A percentile compares a stretch with the other conserved stretches of the same genome.
Evolutionary conservation across 2,888 invertebrate genomes (phyloP).

Genomic region (Agrochola lota): DNA sequence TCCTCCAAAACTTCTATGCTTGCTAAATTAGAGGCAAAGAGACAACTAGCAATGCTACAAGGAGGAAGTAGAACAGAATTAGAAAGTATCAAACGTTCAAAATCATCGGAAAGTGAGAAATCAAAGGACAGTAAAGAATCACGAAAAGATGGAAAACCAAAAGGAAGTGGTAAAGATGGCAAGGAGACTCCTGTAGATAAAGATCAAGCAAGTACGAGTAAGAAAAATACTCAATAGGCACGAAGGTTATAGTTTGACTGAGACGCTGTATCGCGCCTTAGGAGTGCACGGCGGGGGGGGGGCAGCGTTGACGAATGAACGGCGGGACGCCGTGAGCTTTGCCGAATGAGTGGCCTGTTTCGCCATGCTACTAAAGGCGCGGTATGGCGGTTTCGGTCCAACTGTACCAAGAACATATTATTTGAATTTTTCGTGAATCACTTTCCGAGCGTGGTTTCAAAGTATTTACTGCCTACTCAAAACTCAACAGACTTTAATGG

Average conservation of each 20-base stretch:
- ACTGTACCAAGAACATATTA: neutral
- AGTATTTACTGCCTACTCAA: neutral
- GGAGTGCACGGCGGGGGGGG: no score
- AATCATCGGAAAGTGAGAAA: neutral
- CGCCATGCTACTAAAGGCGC: no score
- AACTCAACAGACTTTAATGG: no score
- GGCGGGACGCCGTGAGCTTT: no score
- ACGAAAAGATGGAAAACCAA: neutral
- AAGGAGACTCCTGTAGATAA: neutral
- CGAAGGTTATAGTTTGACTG: neutral
- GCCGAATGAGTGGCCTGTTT: no score
- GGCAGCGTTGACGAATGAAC: no score
- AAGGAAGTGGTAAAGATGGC: neutral
- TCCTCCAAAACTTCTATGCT: no score
- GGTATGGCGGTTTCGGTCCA: no score
- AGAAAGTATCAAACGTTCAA: neutral
- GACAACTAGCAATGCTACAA: neutral
- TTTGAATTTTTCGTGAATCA: neutral
- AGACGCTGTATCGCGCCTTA: no score
- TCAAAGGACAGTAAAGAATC: neutral
- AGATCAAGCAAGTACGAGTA: slow-evolving; percentile 45
- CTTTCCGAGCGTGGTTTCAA: neutral
- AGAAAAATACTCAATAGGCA: slow-evolving; percentile 5
- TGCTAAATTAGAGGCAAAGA: slow-evolving; percentile 2
- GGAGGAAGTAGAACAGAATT: no score